A percentile compares a stretch with the other conserved stretches of the same genome.
Evolutionary conservation across 1,140 invertebrate genomes (phyloP).

Genomic region (Druon quercuslanigerum): DNA sequence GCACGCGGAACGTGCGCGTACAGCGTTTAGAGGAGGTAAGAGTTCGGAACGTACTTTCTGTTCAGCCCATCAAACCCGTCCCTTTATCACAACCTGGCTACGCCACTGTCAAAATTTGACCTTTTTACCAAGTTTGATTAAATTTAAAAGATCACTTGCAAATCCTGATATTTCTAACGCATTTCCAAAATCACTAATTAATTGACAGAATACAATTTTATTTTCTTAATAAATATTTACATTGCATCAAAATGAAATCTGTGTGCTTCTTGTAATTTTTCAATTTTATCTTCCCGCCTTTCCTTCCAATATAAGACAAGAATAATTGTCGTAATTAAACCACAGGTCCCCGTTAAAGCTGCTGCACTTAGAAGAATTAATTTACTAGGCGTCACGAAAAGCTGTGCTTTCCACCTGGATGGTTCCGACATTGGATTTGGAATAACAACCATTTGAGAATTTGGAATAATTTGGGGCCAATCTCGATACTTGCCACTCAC

Average conservation of each 20-base stretch:
- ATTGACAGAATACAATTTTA: background rate
- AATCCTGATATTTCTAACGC: too few species aligned
- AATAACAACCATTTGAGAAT: conserved; percentile 97
- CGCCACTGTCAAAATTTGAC: too few species aligned
- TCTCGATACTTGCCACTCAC: conserved; percentile 76
- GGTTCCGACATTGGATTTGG: conserved; percentile 89
- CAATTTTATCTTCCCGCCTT: conserved; percentile 91
- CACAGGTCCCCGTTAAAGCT: conserved; percentile 91
- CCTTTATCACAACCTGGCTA: too few species aligned
- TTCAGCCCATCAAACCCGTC: too few species aligned
- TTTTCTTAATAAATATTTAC: conserved; percentile 68
- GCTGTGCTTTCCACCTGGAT: conserved; percentile 90
- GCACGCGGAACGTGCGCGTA: too few species aligned
- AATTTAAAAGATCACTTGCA: too few species aligned
- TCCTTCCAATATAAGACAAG: conserved; percentile 95
- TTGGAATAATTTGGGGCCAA: conserved; percentile 97
- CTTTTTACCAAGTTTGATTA: too few species aligned
- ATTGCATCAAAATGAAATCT: conserved; percentile 90
- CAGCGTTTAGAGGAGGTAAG: too few species aligned
- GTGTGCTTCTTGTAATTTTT: conserved; percentile 90
- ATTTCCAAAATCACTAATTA: too few species aligned
- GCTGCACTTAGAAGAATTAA: conserved; percentile 93
- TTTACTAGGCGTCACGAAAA: conserved; percentile 97
- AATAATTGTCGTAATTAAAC: conserved; percentile 90
- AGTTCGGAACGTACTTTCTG: too few species aligned